Base-by-base conservation (phyloP, 2,888 invertebrate species). In the Ligdia adustata region DNA sequence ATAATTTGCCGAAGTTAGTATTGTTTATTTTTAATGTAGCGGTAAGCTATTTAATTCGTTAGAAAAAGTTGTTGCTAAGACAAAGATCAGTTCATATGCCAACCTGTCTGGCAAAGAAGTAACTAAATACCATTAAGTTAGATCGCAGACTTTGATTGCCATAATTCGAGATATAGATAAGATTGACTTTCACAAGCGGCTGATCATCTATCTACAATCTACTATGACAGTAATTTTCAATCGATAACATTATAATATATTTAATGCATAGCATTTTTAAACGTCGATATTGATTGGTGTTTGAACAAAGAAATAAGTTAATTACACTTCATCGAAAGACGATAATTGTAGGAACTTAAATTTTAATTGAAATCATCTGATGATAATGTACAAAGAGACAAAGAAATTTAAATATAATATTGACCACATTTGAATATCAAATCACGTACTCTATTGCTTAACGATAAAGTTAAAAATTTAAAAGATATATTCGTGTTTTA, bases 101-200 rank as follows among this genome's bases (percentile, higher is more conserved):
- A n/a, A n/a, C n/a, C n/a, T n/a, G n/a, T n/a, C n/a, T n/a, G n/a
- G n/a, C n/a, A n/a, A n/a, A 68, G 18, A 62, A 69, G 63, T 67
- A 68, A 59, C 57, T 67, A 63, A 68, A 69, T 66, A 67, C 63
- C 58, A 65, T 60, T 66, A 63, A 54, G 44, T 68, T 60, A 73
- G 72, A 75, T 73, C 64, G 52, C 45, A 72, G 72, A 73, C 72
- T 57, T 57, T 68, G 75, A 76, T 75, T 70, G 66, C 63, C 55
- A 70, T 69, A 69, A 68, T 65, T 66, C 54, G 55, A 71, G 69
- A 71, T 69, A 60, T 37, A 64, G 70, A 66, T 70, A 68, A 65
- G 55, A 56, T 41, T 33, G 52, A 66, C 75, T 78, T 75, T 77
- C 77, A 69, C 67, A 60, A 62, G 35, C 51, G 63, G 60, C 65